These are phyloP conservation scores for Electrona antarctica DNA, from an alignment of 2,113 vertebrate genomes.

Conservation along the genomic window DNA sequence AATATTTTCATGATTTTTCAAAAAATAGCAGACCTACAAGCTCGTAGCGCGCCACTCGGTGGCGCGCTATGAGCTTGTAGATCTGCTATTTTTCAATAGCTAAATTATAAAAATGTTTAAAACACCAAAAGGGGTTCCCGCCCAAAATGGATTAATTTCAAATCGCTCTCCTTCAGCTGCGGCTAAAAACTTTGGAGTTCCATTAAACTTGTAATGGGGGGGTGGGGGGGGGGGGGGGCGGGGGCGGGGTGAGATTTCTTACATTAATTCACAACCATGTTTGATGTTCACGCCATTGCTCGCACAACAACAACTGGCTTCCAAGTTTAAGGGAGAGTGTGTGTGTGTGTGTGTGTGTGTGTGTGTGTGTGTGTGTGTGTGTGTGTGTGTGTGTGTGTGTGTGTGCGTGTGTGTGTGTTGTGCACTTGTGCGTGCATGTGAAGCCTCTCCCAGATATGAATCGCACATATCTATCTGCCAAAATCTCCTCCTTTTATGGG, in stretches of 20 bases:
- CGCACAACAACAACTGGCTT: slow-evolving; percentile 50
- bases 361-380: slow-evolving; percentile 31
- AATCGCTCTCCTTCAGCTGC: too few species aligned
- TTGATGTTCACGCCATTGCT: slow-evolving; percentile 63
- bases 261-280: slow-evolving; percentile 53
- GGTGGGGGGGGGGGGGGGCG: neutral
- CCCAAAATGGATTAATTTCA: too few species aligned
- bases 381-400: slow-evolving; percentile 6
- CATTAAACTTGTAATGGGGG: neutral
- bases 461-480: slow-evolving; percentile 62
- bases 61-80: too few species aligned
- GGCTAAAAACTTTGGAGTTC: too few species aligned
- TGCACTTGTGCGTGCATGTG: slow-evolving; percentile 12
- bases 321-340: slow-evolving; percentile 54
- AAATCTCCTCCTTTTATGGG: slow-evolving; percentile 60
- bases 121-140: too few species aligned
- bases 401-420: neutral
- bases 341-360: slow-evolving; percentile 40
- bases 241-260: slow-evolving; percentile 7
- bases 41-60: too few species aligned
- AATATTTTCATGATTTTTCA: too few species aligned
- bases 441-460: slow-evolving; percentile 57
- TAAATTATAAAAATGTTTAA: too few species aligned
- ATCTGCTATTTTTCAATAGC: too few species aligned
- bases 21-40: too few species aligned